phyloP scores from a whole-genome alignment of 2,888 invertebrate genomes.

The Nematopogon swammerdamellus region DNA sequence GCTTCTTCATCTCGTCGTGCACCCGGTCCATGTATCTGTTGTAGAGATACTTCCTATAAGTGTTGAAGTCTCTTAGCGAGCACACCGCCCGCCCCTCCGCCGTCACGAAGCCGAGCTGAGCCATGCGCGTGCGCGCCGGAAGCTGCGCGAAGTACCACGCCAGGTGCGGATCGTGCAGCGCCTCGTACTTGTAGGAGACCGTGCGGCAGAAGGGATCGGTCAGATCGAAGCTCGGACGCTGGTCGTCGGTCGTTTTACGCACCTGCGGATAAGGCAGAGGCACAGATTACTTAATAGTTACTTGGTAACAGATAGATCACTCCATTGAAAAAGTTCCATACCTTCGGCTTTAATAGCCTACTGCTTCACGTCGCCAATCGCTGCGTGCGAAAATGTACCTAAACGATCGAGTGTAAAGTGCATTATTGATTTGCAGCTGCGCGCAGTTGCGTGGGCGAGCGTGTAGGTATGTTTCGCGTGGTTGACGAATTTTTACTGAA shows the following conservation, averaged over 20 bases:
- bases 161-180: conserved; percentile 57
- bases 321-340: no score
- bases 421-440: no score
- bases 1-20: conserved; percentile 33
- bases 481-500: no score
- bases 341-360: no score
- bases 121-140: conserved; percentile 36
- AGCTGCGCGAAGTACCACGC: conserved; percentile 47
- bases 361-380: no score
- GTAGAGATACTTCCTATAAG: conserved; percentile 58
- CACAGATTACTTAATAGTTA: no score
- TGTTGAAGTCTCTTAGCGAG: conserved; percentile 61
- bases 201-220: conserved; percentile 45
- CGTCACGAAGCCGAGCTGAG: conserved; percentile 53
- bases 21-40: conserved; percentile 54
- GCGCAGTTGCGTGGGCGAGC: no score
- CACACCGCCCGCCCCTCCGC: conserved; percentile 59
- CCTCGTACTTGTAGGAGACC: conserved; percentile 52
- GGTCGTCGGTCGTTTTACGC: conserved; percentile 19
- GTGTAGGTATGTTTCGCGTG: no score
- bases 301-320: not conserved
- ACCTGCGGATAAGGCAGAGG: conserved; percentile 26
- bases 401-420: no score
- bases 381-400: no score
- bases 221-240: conserved; percentile 35